These are phyloP conservation scores for Leptinotarsa rubiginosa DNA, from an alignment of 2,888 invertebrate species.

Conservation along the genomic window DNA sequence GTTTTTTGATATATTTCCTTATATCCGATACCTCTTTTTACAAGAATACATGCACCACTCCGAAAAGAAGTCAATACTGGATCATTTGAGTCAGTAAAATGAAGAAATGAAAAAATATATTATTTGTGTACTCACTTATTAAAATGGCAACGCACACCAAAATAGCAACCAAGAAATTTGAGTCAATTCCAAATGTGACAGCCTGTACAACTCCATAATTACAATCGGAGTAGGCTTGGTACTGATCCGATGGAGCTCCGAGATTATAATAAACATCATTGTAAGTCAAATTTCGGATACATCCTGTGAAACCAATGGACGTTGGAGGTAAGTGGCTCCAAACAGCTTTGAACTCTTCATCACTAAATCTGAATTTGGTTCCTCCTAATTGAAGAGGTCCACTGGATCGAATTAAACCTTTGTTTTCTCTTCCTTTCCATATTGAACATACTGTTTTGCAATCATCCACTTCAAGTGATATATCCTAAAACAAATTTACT, in stretches of 20 bases:
- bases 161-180: slow-evolving; percentile 90
- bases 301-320: slow-evolving; percentile 84
- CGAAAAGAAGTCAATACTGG: no score
- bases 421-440: slow-evolving; percentile 54
- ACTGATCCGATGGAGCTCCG: slow-evolving; percentile 79
- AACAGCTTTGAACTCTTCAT: slow-evolving; percentile 72
- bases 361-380: slow-evolving; percentile 74
- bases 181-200: slow-evolving; percentile 85
- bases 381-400: slow-evolving; percentile 91
- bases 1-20: no score
- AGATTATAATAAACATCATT: slow-evolving; percentile 91
- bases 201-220: slow-evolving; percentile 80
- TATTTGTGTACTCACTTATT: slow-evolving; percentile 74
- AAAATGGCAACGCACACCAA: slow-evolving; percentile 88
- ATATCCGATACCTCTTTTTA: no score
- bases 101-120: background rate
- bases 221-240: slow-evolving; percentile 78
- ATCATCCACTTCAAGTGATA: slow-evolving; percentile 63
- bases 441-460: slow-evolving; percentile 62
- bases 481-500: slow-evolving; percentile 61
- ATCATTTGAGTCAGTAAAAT: no score
- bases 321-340: slow-evolving; percentile 80
- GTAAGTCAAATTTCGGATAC: slow-evolving; percentile 90
- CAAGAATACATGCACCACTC: no score
- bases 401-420: slow-evolving; percentile 73